Percentiles rank a stretch among this genome's conserved stretches.
Conservation (phyloP, 2,888 invertebrate genomes). For the Mechanitis messenoides region DNA sequence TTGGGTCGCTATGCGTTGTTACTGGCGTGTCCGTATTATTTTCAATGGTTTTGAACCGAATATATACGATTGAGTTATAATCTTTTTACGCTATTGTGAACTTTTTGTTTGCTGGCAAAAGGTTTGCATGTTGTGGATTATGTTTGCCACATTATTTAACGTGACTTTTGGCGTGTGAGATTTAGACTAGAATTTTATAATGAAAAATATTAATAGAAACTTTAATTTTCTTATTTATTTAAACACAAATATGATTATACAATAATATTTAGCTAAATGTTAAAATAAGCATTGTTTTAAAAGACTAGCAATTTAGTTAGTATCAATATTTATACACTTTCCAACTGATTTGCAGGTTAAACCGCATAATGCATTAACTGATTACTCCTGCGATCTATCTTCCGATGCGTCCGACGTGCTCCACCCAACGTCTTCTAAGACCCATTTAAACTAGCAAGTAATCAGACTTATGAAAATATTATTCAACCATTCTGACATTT, state of each 20-base stretch:
- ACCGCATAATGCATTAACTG: constrained; percentile 72
- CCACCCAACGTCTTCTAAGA: constrained; percentile 48
- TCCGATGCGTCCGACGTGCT: constrained; percentile 56
- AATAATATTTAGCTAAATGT: background rate
- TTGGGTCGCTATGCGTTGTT: constrained; percentile 33
- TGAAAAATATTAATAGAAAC: background rate
- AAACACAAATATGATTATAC: background rate
- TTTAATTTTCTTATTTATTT: background rate
- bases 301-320: constrained; percentile 33
- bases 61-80: constrained; percentile 19
- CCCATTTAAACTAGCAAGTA: constrained; percentile 29
- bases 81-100: constrained; percentile 16
- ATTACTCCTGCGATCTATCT: constrained; percentile 68
- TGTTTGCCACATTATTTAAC: background rate
- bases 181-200: background rate
- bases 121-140: constrained; percentile 5
- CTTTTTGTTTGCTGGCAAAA: constrained; percentile 13
- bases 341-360: constrained; percentile 54
- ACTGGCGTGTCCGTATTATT: constrained; percentile 21
- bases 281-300: constrained; percentile 11
- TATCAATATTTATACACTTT: constrained; percentile 56
- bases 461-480: background rate
- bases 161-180: background rate
- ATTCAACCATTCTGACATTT: too few relatives aligned
- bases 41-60: constrained; percentile 18